Evolutionary conservation across 2,113 vertebrate genomes (phyloP).

Genomic region (Microtus montanus): DNA sequence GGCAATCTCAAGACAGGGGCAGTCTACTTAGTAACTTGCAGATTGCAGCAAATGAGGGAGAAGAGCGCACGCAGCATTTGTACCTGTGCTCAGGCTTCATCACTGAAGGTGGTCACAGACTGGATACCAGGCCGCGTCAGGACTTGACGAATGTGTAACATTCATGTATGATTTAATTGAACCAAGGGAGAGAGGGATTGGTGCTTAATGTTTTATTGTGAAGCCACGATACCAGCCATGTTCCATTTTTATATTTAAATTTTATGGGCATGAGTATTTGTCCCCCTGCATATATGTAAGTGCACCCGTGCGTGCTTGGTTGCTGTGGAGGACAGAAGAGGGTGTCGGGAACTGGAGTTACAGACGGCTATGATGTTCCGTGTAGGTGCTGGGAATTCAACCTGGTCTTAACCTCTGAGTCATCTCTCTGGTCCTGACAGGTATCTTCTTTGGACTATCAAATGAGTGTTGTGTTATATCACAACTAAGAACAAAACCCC

Average conservation of each 20-base stretch:
- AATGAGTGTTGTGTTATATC: neutral
- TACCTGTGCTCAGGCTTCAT: neutral
- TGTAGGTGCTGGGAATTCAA: neutral
- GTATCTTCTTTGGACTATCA: slow-evolving; percentile 1
- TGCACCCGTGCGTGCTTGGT: neutral
- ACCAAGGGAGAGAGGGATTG: neutral
- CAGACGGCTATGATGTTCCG: neutral
- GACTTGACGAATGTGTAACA: neutral
- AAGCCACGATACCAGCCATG: neutral
- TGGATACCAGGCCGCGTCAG: neutral
- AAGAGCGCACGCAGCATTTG: neutral
- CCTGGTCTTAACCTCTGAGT: neutral
- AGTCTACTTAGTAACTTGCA: slow-evolving; percentile 51
- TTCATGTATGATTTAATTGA: slow-evolving; percentile 28
- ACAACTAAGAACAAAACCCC: neutral
- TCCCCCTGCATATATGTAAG: neutral
- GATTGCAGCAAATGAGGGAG: slow-evolving; percentile 47
- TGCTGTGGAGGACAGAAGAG: neutral
- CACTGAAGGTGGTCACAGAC: neutral
- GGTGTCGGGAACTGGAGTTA: neutral
- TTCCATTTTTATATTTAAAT: neutral
- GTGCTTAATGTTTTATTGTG: slow-evolving; percentile 14
- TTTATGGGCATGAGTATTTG: neutral
- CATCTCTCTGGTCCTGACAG: neutral
- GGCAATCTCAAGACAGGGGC: slow-evolving; percentile 59